Evolutionary conservation across 2,113 vertebrate genomes (phyloP).

Genomic region (Ailuropoda melanoleuca): DNA sequence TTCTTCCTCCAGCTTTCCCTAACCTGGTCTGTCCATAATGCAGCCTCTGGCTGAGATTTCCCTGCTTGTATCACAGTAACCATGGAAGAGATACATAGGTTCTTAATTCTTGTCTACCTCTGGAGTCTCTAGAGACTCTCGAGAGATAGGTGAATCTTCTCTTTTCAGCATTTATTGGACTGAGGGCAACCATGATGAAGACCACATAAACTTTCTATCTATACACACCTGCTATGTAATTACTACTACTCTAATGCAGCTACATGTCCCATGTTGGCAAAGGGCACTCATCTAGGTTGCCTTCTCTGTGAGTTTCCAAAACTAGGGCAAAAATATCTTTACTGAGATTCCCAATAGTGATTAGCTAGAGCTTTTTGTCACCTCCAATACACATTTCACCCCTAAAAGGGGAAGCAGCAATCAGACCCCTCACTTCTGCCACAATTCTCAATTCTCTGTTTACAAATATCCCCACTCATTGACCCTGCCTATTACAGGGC

Average conservation of each 20-base stretch:
- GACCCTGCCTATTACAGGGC: background rate
- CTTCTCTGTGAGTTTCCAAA: background rate
- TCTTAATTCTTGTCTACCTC: background rate
- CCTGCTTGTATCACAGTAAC: background rate
- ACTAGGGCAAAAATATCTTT: background rate
- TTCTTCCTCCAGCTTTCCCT: background rate
- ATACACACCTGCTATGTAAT: background rate
- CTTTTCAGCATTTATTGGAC: background rate
- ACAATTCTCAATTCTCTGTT: background rate
- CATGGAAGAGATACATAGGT: background rate
- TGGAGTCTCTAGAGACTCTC: background rate
- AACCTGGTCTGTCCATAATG: background rate
- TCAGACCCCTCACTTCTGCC: background rate
- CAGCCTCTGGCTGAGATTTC: background rate
- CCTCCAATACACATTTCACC: background rate
- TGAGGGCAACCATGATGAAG: background rate
- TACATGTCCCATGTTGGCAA: background rate
- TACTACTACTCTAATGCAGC: background rate
- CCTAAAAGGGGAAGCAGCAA: background rate
- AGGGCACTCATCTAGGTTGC: background rate
- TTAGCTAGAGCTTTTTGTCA: background rate
- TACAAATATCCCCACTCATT: background rate
- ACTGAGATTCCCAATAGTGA: background rate
- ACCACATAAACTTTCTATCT: background rate
- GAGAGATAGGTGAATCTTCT: background rate